Conservation (phyloP, 2,888 invertebrate species). For the Acholoe squamosa region DNA sequence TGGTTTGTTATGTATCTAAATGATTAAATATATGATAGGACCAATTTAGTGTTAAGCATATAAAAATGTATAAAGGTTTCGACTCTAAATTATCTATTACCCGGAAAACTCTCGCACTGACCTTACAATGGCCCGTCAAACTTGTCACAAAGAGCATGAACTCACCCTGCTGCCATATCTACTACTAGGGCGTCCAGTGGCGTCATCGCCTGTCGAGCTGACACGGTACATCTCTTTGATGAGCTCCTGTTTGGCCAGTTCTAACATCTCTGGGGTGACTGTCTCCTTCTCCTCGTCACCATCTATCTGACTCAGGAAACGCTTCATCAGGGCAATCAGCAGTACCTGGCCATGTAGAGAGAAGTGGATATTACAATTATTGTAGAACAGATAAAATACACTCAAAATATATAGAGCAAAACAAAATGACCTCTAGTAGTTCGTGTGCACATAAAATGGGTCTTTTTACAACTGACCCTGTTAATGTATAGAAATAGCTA, state of each 20-base stretch:
- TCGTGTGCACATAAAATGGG: too few species aligned
- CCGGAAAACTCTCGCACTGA: too few species aligned
- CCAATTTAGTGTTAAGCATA: too few species aligned
- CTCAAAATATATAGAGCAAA: too few species aligned
- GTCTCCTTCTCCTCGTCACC: background rate
- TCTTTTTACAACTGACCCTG: background rate
- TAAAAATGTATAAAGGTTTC: too few species aligned
- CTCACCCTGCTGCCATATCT: slow-evolving; percentile 7
- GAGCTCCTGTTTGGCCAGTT: slow-evolving; percentile 58
- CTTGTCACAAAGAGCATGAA: background rate
- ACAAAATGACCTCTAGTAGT: too few species aligned
- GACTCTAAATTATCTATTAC: too few species aligned
- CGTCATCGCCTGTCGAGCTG: background rate
- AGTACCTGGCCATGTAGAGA: background rate
- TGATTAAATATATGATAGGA: too few species aligned
- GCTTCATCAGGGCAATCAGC: slow-evolving; percentile 41
- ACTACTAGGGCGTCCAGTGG: background rate
- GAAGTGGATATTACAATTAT: background rate
- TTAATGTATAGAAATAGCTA: too few species aligned
- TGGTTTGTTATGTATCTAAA: too few species aligned
- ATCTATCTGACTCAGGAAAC: slow-evolving; percentile 40
- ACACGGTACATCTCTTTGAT: slow-evolving; percentile 38
- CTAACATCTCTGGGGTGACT: slow-evolving; percentile 58
- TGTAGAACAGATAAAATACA: too few species aligned
- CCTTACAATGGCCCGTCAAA: too few species aligned